Base-by-base conservation (phyloP, 2,888 invertebrate genomes). In the Drosophila buzzatii region DNA sequence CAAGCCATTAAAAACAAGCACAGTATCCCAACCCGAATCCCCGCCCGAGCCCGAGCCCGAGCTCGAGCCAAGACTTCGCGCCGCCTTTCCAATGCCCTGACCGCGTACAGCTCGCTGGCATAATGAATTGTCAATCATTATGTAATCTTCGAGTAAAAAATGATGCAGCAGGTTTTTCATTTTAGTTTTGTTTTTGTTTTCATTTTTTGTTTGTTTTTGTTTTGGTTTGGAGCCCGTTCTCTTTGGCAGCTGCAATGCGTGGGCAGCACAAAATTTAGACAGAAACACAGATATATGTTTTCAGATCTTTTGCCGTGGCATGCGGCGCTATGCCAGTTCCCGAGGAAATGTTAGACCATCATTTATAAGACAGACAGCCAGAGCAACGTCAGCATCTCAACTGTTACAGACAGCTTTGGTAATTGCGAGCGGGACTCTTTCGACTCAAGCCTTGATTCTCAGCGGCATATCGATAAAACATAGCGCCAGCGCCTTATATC, bases 71-170 rank as follows among this genome's bases (percentile, higher is more conserved):
- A 45, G 63, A 72, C n/a, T 23, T 23, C 33, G 58, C 27, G 39
- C 37, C 44, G 62, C 51, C 56, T 76, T 61, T 55, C 47, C 20
- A 35, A 31, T 27, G 41, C 47, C 49, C 39, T 49, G 23, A 23
- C 53, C 58, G 53, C 20, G 44, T 60, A 51, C 57, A 39, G 45
- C 12, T 71, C 58, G 57, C 63, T 64, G 74, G 68, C 85, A 85
- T 85, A 87, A 85, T 85, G 85, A 85, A 89, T 85, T 89, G 85
- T 85, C 85, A 85, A 89, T 89, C 85, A 89, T 89, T 89, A 89
- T 87, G 90, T 85, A 85, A 85, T 85, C 85, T 89, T 85, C 73
- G 76, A 87, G 80, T 86, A 76, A 89, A 82, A 85, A 85, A 85
- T 85, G 85, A 87, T 85, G 85, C 86, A 81, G 90, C 90, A 89